These are phyloP conservation scores for Brachyistius frenatus DNA, from an alignment of 2,113 vertebrate genomes.

Conservation along the genomic window DNA sequence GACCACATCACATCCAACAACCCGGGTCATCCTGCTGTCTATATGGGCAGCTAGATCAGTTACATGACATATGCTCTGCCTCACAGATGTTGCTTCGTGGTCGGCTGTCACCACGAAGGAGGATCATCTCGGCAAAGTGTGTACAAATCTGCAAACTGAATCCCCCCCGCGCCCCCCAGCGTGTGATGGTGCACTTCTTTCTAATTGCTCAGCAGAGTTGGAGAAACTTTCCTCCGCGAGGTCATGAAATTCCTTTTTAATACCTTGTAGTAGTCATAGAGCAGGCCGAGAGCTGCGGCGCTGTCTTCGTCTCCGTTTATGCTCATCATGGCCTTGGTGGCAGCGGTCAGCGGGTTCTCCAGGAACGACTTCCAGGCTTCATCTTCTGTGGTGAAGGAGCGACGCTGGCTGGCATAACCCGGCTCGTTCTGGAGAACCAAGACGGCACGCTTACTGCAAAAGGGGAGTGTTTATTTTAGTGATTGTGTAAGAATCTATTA, in stretches of 20 bases:
- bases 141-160: too few relatives aligned
- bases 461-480: slow-evolving; percentile 18
- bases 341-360: slow-evolving; percentile 98
- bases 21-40: slow-evolving; percentile 56
- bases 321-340: slow-evolving; percentile 99
- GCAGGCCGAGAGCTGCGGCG: slow-evolving; percentile 92
- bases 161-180: background rate
- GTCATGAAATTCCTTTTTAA: background rate
- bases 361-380: slow-evolving; percentile 99
- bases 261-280: slow-evolving; percentile 99
- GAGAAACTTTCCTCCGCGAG: too few relatives aligned
- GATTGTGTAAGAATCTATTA: background rate
- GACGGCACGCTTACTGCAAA: slow-evolving; percentile 93
- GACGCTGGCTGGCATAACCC: slow-evolving; percentile 90
- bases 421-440: slow-evolving; percentile 97
- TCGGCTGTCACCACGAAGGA: background rate
- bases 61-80: slow-evolving; percentile 53
- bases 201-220: too few relatives aligned
- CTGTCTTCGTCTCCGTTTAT: slow-evolving; percentile 99
- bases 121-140: background rate
- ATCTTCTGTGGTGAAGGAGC: slow-evolving; percentile 94
- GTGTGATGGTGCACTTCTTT: background rate
- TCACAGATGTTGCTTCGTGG: slow-evolving; percentile 62
- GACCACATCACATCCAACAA: slow-evolving; percentile 82
- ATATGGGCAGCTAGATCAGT: slow-evolving; percentile 55